Evolutionary conservation across 92 coral and sea anemone genomes (phyloP).

Genomic region (Blastomussa wellsi): DNA sequence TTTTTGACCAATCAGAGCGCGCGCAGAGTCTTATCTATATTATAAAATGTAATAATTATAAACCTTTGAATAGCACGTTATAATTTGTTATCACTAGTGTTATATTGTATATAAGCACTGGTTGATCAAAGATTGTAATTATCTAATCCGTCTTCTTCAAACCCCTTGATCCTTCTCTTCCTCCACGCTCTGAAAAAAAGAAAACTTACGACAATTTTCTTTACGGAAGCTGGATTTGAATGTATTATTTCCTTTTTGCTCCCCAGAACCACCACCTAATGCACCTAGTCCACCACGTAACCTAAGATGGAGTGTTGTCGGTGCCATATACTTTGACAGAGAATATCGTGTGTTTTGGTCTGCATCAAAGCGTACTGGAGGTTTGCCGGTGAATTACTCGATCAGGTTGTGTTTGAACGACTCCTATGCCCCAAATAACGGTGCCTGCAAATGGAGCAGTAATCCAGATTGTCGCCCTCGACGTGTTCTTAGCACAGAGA

Average conservation of each 20-base stretch:
- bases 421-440: not conserved
- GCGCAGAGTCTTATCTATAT: too few relatives aligned
- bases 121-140: too few relatives aligned
- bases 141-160: too few relatives aligned
- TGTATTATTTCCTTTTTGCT: not conserved
- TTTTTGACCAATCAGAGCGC: too few relatives aligned
- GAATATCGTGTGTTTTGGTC: slow-evolving; percentile 3
- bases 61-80: too few relatives aligned
- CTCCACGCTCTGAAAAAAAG: too few relatives aligned
- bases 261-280: slow-evolving; percentile 26
- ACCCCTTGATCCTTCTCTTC: too few relatives aligned
- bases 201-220: not conserved
- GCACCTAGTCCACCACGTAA: slow-evolving; percentile 43
- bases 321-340: not conserved
- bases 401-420: slow-evolving; percentile 11
- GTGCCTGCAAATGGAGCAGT: not conserved
- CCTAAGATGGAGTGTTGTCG: slow-evolving; percentile 9
- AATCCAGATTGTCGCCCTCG: not conserved
- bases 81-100: too few relatives aligned
- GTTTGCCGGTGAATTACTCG: slow-evolving; percentile 28
- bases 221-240: not conserved
- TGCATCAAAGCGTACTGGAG: slow-evolving; percentile 16
- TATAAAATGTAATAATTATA: too few relatives aligned
- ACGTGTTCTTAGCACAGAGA: not conserved
- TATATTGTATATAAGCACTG: too few relatives aligned